Conservation (phyloP, 2,888 invertebrate species). For the Leistus spinibarbis region DNA sequence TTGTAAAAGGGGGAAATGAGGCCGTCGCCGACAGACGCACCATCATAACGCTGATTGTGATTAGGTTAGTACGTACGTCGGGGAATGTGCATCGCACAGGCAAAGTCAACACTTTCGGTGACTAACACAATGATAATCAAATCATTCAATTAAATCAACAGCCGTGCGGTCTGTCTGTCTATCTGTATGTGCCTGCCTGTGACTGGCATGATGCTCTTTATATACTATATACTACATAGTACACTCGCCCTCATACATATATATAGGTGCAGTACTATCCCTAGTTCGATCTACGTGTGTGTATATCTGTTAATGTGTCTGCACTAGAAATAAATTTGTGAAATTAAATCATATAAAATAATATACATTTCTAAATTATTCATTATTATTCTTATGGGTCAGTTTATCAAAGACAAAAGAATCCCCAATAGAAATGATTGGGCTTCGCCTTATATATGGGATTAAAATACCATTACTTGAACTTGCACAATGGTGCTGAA, state of each 20-base stretch:
- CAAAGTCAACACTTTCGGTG: slow-evolving; percentile 45
- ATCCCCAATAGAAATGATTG: no score
- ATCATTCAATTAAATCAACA: slow-evolving; percentile 44
- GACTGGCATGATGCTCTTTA: background rate
- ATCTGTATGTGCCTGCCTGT: background rate
- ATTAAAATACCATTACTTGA: no score
- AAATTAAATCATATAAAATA: no score
- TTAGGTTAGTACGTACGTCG: slow-evolving; percentile 26
- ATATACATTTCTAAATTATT: no score
- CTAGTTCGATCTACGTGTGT: no score
- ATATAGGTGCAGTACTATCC: background rate
- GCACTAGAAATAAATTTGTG: no score
- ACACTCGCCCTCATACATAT: background rate
- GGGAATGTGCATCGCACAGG: slow-evolving; percentile 40
- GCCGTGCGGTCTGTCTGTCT: background rate
- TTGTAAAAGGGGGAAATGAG: background rate
- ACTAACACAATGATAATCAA: slow-evolving; percentile 44
- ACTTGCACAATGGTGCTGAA: no score
- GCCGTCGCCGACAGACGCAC: background rate
- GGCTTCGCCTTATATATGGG: no score
- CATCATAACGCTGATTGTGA: slow-evolving; percentile 28
- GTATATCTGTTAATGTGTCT: no score
- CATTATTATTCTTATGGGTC: no score
- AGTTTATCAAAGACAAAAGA: no score
- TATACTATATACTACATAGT: background rate